Base-by-base conservation (phyloP, 2,888 invertebrate genomes). In the Athripsodes cinereus region DNA sequence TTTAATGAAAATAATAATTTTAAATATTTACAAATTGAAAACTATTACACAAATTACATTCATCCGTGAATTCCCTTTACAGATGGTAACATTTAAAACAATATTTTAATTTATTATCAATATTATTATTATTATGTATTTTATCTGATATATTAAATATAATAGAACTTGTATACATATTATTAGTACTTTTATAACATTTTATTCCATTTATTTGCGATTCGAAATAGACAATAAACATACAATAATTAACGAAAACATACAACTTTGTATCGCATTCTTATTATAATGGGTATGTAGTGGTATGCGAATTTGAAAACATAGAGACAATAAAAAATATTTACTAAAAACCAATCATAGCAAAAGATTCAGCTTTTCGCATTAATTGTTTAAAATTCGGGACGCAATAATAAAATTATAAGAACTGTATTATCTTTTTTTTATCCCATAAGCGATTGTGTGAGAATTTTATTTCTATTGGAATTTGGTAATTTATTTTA, bases 1-100 rank as follows among this genome's bases (percentile, higher is more conserved):
- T 8, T 40, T 40, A 40, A 3, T 40, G 40, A 40, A 26, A 26
- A 26, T n/a, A 40, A 40, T 40, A 40, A 40, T 48, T 40, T 57
- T 60, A 57, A 35, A 44, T 64, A 64, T 64, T 40, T 64, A 64
- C 64, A 64, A 62, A 64, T 64, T 63, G 58, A 57, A 62, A 64
- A 51, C 60, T 62, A 64, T 62, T 63, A 63, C 62, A 63, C 57
- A 62, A 61, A 60, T 40, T 20, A 57, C 60, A 60, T 54, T 60
- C 53, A 57, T 53, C 57, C 60, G 58, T 60, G 58, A 62, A 60
- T 62, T 59, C 59, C 55, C 56, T 60, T 58, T 53, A 62, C 57
- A 52, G 60, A 57, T 60, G 62, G 62, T 64, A 64, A 64, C 62
- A 64, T 64, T 60, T 51, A 55, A 59, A 52, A 60, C 56, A 60